Percentiles rank a stretch among this genome's conserved stretches.
Evolutionary conservation across 2,797 vertebrate species (phyloP).

Genomic region (Ctenochaetus hawaiiensis): DNA sequence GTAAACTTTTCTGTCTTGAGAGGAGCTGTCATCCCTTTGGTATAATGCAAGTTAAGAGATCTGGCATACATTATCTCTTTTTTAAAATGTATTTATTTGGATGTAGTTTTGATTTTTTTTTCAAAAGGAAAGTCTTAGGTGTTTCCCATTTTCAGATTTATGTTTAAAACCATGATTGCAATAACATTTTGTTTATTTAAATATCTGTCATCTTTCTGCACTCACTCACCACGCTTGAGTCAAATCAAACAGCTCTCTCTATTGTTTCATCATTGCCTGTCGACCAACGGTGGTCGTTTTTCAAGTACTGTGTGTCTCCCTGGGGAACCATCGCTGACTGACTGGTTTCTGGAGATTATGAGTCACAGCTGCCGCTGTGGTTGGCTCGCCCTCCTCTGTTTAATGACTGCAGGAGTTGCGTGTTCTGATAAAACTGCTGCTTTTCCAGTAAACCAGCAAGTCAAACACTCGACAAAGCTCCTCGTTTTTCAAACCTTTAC

Average conservation of each 20-base stretch:
- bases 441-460: slow-evolving; percentile 12
- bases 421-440: slow-evolving; percentile 48
- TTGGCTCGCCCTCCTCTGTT: slow-evolving; percentile 44
- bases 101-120: not conserved
- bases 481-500: slow-evolving; percentile 57
- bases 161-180: slow-evolving; percentile 1
- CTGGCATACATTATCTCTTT: slow-evolving; percentile 33
- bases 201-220: slow-evolving; percentile 14
- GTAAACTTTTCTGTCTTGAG: slow-evolving; percentile 29
- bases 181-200: slow-evolving; percentile 14
- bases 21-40: slow-evolving; percentile 43
- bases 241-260: slow-evolving; percentile 11
- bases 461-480: not conserved
- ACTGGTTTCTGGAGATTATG: slow-evolving; percentile 62
- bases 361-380: slow-evolving; percentile 60
- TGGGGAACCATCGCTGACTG: slow-evolving; percentile 29
- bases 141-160: not conserved
- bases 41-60: slow-evolving; percentile 30
- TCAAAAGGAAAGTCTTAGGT: not conserved
- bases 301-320: slow-evolving; percentile 36
- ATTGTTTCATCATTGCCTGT: slow-evolving; percentile 36
- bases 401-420: slow-evolving; percentile 50
- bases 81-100: not conserved
- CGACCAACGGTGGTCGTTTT: slow-evolving; percentile 36
- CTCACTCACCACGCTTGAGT: not conserved